A percentile compares a stretch with the other conserved stretches of the same genome.
phyloP scores from a whole-genome alignment of 2,888 invertebrate genomes.

The Dioctria rufipes region DNA sequence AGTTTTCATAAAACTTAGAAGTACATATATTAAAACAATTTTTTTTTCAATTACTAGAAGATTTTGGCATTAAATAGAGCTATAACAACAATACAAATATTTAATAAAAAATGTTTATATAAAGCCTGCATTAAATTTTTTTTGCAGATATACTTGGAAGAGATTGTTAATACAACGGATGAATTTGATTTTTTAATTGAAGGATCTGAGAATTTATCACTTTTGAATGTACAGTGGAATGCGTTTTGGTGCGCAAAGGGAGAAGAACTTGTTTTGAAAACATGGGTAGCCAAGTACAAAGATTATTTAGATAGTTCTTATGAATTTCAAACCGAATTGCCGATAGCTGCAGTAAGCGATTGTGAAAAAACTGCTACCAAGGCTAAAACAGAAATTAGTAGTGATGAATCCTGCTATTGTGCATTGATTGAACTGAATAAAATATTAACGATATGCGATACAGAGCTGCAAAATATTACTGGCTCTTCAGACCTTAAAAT shows the following conservation, averaged over 20 bases:
- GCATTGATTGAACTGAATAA: background rate
- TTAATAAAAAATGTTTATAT: no score
- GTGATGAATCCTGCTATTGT: background rate
- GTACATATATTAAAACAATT: no score
- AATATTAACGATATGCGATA: background rate
- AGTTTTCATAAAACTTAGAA: no score
- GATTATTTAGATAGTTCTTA: background rate
- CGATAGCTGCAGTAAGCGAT: no score
- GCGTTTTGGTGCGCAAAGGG: background rate
- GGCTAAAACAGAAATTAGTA: background rate
- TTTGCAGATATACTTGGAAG: conserved; percentile 3
- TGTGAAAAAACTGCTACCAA: background rate
- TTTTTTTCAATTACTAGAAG: no score
- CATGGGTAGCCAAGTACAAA: background rate
- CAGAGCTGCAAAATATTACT: background rate
- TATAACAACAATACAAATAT: no score
- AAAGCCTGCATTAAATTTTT: no score
- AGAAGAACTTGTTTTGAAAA: background rate
- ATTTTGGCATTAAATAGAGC: no score
- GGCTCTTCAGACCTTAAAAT: background rate
- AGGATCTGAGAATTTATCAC: background rate
- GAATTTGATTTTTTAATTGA: background rate
- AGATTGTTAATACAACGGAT: background rate
- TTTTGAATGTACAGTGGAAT: background rate
- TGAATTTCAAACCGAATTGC: background rate